These are phyloP conservation scores for Noctua janthina DNA, from an alignment of 2,888 invertebrate genomes.

Conservation along the genomic window DNA sequence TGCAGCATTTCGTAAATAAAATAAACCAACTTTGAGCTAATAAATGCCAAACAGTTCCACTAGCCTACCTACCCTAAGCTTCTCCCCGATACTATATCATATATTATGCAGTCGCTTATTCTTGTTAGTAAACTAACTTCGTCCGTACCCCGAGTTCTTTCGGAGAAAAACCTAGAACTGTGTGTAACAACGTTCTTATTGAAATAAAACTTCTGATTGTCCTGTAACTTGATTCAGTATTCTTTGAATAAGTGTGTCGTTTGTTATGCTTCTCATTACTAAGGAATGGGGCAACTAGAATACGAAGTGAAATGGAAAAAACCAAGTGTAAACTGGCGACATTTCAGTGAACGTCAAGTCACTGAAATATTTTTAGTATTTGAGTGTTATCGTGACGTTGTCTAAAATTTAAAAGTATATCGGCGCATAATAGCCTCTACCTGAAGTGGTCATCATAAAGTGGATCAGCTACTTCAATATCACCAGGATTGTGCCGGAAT, in stretches of 20 bases:
- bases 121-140: conserved; percentile 57
- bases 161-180: conserved; percentile 32
- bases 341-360: too few species aligned
- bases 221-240: conserved; percentile 37
- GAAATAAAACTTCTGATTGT: conserved; percentile 53
- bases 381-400: not conserved
- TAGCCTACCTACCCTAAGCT: not conserved
- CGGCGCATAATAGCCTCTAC: not conserved
- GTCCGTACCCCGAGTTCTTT: conserved; percentile 8
- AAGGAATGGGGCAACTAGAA: not conserved
- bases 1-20: not conserved
- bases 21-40: not conserved
- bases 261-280: not conserved
- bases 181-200: conserved; percentile 41
- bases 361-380: too few species aligned
- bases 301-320: not conserved
- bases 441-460: not conserved
- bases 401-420: not conserved
- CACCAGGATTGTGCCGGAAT: too few species aligned
- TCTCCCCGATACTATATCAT: conserved; percentile 9
- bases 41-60: not conserved
- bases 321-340: not conserved
- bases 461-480: not conserved
- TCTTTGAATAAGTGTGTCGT: conserved; percentile 23
- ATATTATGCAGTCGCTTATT: conserved; percentile 51